Evolutionary conservation across 2,113 vertebrate species (phyloP).

Genomic region (Dolichallabes microphthalmus): DNA sequence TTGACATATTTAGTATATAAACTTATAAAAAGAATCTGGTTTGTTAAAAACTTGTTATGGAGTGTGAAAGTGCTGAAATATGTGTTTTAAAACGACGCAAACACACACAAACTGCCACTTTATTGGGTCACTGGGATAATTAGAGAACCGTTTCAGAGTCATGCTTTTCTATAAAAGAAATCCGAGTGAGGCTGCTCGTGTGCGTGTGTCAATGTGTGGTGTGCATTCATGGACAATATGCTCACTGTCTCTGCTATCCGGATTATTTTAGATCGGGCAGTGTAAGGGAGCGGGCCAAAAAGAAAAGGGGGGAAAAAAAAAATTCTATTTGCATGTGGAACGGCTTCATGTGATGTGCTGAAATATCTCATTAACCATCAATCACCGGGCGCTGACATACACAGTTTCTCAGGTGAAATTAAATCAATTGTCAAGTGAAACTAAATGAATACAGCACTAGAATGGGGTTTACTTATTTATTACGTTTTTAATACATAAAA

Average conservation of each 20-base stretch:
- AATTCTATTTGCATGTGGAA: constrained; percentile 23
- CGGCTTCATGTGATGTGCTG: constrained; percentile 14
- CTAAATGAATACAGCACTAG: not conserved
- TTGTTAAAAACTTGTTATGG: not conserved
- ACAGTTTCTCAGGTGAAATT: not conserved
- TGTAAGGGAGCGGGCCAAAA: constrained; percentile 6
- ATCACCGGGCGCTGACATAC: not conserved
- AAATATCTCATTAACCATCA: constrained; percentile 31
- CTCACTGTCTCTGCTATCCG: constrained; percentile 4
- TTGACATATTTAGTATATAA: not conserved
- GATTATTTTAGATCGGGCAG: constrained; percentile 7
- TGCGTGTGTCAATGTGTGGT: not conserved
- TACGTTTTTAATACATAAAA: not conserved
- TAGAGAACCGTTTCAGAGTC: constrained; percentile 26
- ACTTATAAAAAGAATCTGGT: not conserved
- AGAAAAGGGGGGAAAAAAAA: constrained; percentile 9
- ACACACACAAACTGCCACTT: not conserved
- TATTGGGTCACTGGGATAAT: not conserved
- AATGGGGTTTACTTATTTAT: not conserved
- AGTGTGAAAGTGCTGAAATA: not conserved
- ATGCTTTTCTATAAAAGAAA: constrained; percentile 10
- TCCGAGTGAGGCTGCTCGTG: not conserved
- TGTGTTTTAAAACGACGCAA: not conserved
- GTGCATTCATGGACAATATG: constrained; percentile 30
- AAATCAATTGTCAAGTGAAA: not conserved